Base-by-base conservation (phyloP, 2,888 invertebrate species). In the Callyntrura sp. region DNA sequence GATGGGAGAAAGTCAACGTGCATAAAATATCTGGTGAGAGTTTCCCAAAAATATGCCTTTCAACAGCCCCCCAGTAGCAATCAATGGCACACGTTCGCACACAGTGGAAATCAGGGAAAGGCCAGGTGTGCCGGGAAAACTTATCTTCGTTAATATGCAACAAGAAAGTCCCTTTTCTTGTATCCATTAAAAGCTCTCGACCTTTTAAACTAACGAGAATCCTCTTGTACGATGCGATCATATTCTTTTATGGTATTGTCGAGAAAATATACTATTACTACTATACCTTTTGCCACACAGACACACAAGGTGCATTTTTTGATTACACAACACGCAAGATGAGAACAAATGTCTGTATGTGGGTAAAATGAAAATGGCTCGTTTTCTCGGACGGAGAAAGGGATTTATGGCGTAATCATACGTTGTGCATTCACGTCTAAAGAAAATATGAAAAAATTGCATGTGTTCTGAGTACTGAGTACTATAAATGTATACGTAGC, bases 381-480 rank as follows among this genome's bases (percentile, higher is more conserved):
- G 62, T 65, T 82, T 82, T 65, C 70, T 51, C 51, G 65, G 65
- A 82, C 20, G 55, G 5, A 55, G 60, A 60, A 60, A 60, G 20
- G 20, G 68, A 55, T 84, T 48, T 70, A 84, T 55, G 68, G 55
- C 45, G 84, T 84, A 84, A 84, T 84, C 84, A 70, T 84, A 57
- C 70, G 25, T 84, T 84, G 79, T 43, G 43, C 85, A 85, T 57
- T 70, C 73, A 70, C 55, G 76, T 55, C 84, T 70, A 57, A 9
- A 11, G 65, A 43, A 85, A 85, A 85, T 55, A 55, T 68, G 83
- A 83, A 83, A 83, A 70, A 83, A 76, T 76, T 73, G 48, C 73
- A 48, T 51, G 23, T n/a, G 25, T 23, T 17, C 17, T 25, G 25
- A 23, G 25, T 62, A 55, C 76, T 28, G n/a, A n/a, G n/a, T n/a